A percentile compares a stretch with the other conserved stretches of the same genome.
phyloP scores from a whole-genome alignment of 2,797 vertebrate genomes.

The Galaxias olidus region DNA sequence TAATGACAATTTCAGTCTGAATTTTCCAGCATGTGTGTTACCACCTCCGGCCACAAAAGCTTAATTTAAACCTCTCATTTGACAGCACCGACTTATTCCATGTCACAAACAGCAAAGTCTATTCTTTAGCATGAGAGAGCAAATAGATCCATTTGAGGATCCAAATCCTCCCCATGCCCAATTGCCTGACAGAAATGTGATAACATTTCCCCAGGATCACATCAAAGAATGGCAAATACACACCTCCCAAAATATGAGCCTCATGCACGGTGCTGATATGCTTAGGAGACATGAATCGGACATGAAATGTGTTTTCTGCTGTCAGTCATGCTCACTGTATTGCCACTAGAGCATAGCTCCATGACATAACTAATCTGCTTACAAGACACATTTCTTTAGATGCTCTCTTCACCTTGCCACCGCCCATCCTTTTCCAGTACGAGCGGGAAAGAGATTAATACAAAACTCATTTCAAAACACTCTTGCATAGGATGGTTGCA shows the following conservation, averaged over 20 bases:
- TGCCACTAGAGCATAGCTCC: slow-evolving; percentile 20
- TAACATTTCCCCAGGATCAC: slow-evolving; percentile 59
- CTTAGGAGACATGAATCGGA: slow-evolving; percentile 39
- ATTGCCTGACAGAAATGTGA: slow-evolving; percentile 62
- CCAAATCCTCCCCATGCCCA: slow-evolving; percentile 54
- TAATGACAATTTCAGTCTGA: too few relatives aligned
- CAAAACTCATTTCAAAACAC: too few relatives aligned
- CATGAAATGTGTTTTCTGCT: slow-evolving; percentile 13
- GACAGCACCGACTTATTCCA: slow-evolving; percentile 31
- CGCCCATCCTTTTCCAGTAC: not conserved
- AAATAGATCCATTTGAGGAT: slow-evolving; percentile 47
- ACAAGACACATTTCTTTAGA: not conserved
- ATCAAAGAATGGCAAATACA: slow-evolving; percentile 55
- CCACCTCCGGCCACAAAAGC: slow-evolving; percentile 31
- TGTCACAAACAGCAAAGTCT: slow-evolving; percentile 40
- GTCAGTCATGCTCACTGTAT: slow-evolving; percentile 29
- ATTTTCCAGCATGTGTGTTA: slow-evolving; percentile 30
- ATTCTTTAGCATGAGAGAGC: slow-evolving; percentile 32
- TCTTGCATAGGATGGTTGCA: not conserved
- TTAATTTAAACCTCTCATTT: slow-evolving; percentile 43
- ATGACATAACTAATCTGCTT: slow-evolving; percentile 16
- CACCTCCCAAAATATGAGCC: slow-evolving; percentile 48
- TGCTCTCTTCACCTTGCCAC: not conserved
- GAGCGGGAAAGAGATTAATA: not conserved
- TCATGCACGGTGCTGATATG: slow-evolving; percentile 46